phyloP scores from a whole-genome alignment of 2,888 invertebrate genomes.

The Drosophila atroscutellata region DNA sequence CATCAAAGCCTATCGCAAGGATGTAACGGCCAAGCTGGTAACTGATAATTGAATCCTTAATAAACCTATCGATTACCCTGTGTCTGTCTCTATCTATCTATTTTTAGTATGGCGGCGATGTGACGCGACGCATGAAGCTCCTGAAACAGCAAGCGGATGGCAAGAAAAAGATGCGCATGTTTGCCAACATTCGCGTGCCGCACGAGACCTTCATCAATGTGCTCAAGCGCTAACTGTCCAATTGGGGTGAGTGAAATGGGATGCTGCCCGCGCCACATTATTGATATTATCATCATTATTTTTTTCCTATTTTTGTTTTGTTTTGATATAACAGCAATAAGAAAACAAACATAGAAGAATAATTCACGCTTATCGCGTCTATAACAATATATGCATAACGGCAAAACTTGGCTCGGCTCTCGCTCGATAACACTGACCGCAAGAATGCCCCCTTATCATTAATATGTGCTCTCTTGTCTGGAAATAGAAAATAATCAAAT shows the following conservation, averaged over 20 bases:
- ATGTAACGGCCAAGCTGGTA: slow-evolving; percentile 97
- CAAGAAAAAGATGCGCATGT: slow-evolving; percentile 95
- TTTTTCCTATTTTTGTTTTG: neutral
- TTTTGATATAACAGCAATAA: slow-evolving; percentile 1
- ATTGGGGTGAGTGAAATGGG: slow-evolving; percentile 35
- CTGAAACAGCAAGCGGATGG: slow-evolving; percentile 96
- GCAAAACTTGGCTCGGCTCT: neutral
- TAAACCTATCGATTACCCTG: neutral
- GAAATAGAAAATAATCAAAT: slow-evolving; percentile 44
- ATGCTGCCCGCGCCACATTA: slow-evolving; percentile 16
- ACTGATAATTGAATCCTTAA: slow-evolving; percentile 48
- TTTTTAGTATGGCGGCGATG: slow-evolving; percentile 94
- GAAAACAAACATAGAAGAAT: neutral
- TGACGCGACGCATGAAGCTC: slow-evolving; percentile 94
- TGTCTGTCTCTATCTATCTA: neutral
- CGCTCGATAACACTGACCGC: slow-evolving; percentile 32
- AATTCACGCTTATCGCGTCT: slow-evolving; percentile 42
- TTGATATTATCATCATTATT: slow-evolving; percentile 30
- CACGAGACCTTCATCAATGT: slow-evolving; percentile 97
- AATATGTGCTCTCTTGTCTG: slow-evolving; percentile 31
- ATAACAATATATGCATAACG: slow-evolving; percentile 16
- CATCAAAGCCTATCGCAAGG: slow-evolving; percentile 94
- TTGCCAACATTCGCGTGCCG: slow-evolving; percentile 96
- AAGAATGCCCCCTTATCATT: slow-evolving; percentile 44
- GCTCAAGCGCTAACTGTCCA: slow-evolving; percentile 88